Base-by-base conservation (phyloP, 2,797 vertebrate species). In the Megalops cyprinoides region DNA sequence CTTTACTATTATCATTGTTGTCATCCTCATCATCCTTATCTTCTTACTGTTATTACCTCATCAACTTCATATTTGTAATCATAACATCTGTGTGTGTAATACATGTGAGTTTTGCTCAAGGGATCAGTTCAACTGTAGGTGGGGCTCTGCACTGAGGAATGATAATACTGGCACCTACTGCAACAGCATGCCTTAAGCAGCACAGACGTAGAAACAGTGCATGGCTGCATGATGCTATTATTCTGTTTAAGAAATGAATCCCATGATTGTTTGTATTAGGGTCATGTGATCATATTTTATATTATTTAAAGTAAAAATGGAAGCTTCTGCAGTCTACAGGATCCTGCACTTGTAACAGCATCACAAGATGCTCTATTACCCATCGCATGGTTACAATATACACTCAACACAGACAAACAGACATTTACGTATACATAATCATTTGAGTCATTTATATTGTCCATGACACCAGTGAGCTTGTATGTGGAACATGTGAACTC, bases 401-500 rank as follows among this genome's bases (percentile, higher is more conserved):
- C n/a, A n/a, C n/a, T n/a, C n/a, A n/a, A n/a, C n/a, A n/a, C n/a
- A n/a, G n/a, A n/a, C n/a, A n/a, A n/a, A n/a, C n/a, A n/a, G n/a
- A n/a, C n/a, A n/a, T n/a, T n/a, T n/a, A n/a, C n/a, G n/a, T n/a
- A n/a, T n/a, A n/a, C n/a, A n/a, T n/a, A n/a, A n/a, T n/a, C n/a
- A n/a, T n/a, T n/a, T n/a, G n/a, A n/a, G n/a, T n/a, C n/a, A n/a
- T n/a, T n/a, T n/a, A n/a, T n/a, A n/a, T n/a, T n/a, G n/a, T 15
- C 60, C 34, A 0, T 62, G 60, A 44, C 67, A 44, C 9, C 67
- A 71, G 20, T 15, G 1, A 71, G 39, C 37, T 8, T 37, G 15
- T n/a, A 12, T 39, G 4, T n/a, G 49, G 39, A 75, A 25, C 9
- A 6, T 76, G 49, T 74, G 18, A 12, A 23, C 34, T 90, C 80